Evolutionary conservation across 2,113 vertebrate species (phyloP), one percentile per base, ranked within the genome.

Genomic region (Electrona antarctica): DNA sequence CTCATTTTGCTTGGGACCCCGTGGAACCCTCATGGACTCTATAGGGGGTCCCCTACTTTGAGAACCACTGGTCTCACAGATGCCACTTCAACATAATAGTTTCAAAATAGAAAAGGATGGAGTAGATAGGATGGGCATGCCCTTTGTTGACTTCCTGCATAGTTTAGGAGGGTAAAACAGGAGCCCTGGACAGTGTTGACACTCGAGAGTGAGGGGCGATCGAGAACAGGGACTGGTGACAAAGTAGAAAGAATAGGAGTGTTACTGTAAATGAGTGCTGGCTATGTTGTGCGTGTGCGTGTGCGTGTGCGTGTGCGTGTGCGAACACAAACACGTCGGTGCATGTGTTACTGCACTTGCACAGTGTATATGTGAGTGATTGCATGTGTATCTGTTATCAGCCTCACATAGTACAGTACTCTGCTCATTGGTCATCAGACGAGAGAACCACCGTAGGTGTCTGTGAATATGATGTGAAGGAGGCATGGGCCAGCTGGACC

Each of bases 151-250:
- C 66, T 73, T 83, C 78, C 80, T 47, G 65, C 87, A 78, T 67
- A 78, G 78, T 70, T 69, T 2, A 28, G 74, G 69, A 85, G 80
- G 78, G 33, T 41, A 57, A 74, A 83, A 84, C 82, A 85, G 89
- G 51, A 85, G 83, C 76, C 86, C 87, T 90, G 89, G 87, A 80
- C 70, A 86, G 66, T 86, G 86, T 90, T 84, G 77, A 52, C 49
- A 5, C 54, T 14, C 33, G 33, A 41, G 33, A 41, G 33, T 41
- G 33, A 3, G 3, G 33, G 33, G 33, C 3, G 33, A 41, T 41
- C 33, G 33, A 41, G 33, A 41, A 41, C 33, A 41, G 33, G 33
- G 10, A 47, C 28, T 28, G 8, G 60, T 50, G 14, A 74, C 3
- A 57, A 15, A 12, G 49, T 28, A 28, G 46, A 51, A 64, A 60